These are phyloP conservation scores for Gasterosteus nipponicus DNA, from an alignment of 2,113 vertebrate genomes.

Conservation along the genomic window DNA sequence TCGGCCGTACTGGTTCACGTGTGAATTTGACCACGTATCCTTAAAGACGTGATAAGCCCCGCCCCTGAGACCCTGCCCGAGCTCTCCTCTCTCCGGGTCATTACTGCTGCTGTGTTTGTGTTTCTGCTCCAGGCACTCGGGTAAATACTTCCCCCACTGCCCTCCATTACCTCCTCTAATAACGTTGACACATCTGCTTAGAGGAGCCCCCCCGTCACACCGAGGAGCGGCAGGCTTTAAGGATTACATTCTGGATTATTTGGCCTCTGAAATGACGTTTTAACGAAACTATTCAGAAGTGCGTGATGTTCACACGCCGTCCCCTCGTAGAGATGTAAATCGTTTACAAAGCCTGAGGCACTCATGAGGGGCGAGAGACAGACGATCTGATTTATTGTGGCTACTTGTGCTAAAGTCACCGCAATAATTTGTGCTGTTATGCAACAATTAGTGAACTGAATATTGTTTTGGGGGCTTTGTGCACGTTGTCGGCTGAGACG, in stretches of 20 bases:
- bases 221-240: not conserved
- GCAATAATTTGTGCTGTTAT: not conserved
- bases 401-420: not conserved
- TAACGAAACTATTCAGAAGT: not conserved
- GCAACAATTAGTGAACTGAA: not conserved
- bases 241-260: not conserved
- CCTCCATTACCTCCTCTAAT: constrained; percentile 79
- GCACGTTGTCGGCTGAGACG: not conserved
- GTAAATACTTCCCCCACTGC: constrained; percentile 76
- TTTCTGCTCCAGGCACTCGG: constrained; percentile 77
- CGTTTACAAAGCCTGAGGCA: not conserved
- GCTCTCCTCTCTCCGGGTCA: constrained; percentile 36
- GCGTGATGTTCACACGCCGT: not conserved
- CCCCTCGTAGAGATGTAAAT: not conserved
- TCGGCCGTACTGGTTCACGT: constrained; percentile 44
- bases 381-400: not conserved
- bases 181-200: constrained; percentile 82
- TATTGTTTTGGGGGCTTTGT: not conserved
- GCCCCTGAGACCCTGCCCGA: too few relatives aligned
- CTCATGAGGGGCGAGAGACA: too few relatives aligned
- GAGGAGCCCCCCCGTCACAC: constrained; percentile 34
- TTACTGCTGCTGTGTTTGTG: constrained; percentile 73
- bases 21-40: not conserved
- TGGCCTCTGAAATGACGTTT: not conserved
- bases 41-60: too few relatives aligned